These are phyloP conservation scores for Merluccius polli DNA, from an alignment of 2,797 vertebrate species.

Conservation along the genomic window DNA sequence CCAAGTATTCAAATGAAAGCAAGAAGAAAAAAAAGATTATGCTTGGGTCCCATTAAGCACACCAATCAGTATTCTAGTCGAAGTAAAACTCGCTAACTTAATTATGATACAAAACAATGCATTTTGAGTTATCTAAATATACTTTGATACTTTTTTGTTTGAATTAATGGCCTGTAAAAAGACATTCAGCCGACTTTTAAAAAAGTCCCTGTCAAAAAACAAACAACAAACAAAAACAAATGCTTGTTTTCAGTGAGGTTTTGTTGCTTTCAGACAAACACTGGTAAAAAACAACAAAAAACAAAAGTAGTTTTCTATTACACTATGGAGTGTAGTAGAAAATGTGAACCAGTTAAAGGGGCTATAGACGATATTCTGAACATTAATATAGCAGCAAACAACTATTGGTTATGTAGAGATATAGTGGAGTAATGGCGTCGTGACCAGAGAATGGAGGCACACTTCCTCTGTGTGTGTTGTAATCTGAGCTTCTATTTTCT, in stretches of 20 bases:
- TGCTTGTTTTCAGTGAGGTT: not conserved
- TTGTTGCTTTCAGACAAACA: not conserved
- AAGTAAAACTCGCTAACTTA: slow-evolving; percentile 4
- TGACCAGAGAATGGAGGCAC: too few relatives aligned
- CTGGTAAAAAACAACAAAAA: not conserved
- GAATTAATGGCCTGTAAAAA: slow-evolving; percentile 1
- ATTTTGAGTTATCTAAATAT: slow-evolving; percentile 4
- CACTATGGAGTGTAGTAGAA: too few relatives aligned
- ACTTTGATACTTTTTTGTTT: not conserved
- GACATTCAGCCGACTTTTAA: not conserved
- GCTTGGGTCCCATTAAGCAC: slow-evolving; percentile 8
- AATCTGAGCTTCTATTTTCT: too few relatives aligned
- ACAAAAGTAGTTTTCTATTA: not conserved
- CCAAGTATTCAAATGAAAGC: not conserved
- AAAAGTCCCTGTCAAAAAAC: not conserved
- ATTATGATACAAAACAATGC: slow-evolving; percentile 3
- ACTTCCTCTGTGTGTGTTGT: too few relatives aligned
- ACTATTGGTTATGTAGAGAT: too few relatives aligned
- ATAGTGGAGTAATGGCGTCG: too few relatives aligned
- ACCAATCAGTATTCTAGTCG: slow-evolving; percentile 20
- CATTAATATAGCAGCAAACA: too few relatives aligned
- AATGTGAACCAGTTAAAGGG: not conserved
- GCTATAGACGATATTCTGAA: too few relatives aligned
- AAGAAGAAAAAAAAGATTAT: not conserved
- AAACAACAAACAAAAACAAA: not conserved